Conservation (phyloP, 2,113 vertebrate genomes). For the Petrocephalus zakoni region DNA sequence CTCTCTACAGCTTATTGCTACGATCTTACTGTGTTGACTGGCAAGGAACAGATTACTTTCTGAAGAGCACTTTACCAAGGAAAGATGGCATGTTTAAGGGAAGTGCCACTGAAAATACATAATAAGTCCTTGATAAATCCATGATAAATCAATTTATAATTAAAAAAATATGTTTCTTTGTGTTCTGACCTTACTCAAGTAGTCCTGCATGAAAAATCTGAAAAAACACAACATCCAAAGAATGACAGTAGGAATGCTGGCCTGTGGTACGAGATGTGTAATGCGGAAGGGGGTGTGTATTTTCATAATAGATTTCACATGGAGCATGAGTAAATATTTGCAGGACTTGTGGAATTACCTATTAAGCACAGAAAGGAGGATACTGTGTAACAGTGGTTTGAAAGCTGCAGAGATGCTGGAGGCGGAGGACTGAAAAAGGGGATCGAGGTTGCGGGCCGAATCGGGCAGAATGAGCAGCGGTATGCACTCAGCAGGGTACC, state of each 20-base stretch:
- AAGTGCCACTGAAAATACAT: not conserved
- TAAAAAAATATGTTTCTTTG: not conserved
- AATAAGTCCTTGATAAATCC: not conserved
- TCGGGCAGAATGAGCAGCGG: not conserved
- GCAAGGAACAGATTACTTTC: slow-evolving; percentile 13
- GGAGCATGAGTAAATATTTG: not conserved
- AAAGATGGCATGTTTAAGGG: not conserved
- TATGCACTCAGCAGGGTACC: not conserved
- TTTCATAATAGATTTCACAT: not conserved
- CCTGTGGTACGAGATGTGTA: not conserved
- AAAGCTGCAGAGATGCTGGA: not conserved
- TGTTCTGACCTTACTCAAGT: not conserved
- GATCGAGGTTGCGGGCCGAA: not conserved
- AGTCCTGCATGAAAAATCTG: not conserved
- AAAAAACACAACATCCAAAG: not conserved
- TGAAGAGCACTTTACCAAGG: slow-evolving; percentile 4
- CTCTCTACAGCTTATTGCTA: slow-evolving; percentile 17
- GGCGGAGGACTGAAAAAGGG: not conserved
- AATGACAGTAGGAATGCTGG: not conserved
- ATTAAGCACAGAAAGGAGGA: not conserved
- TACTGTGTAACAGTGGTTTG: not conserved
- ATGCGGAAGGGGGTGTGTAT: not conserved
- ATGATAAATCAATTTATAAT: not conserved
- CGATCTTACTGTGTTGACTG: slow-evolving; percentile 19
- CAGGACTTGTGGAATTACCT: not conserved